phyloP scores from a whole-genome alignment of 2,888 invertebrate species.

The Hyles lineata region DNA sequence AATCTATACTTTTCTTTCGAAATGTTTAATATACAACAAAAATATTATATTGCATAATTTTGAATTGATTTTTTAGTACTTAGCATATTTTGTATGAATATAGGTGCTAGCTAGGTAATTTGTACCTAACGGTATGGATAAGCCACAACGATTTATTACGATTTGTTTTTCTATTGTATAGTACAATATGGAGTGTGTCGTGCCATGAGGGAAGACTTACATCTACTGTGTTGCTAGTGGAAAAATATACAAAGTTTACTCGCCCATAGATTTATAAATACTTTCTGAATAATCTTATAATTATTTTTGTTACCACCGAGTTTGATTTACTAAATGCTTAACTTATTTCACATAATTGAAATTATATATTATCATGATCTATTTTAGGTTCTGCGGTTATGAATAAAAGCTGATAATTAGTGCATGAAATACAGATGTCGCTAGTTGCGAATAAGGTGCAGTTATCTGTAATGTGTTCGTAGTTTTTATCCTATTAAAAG shows the following conservation, averaged over 20 bases:
- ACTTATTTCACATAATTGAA: too few species aligned
- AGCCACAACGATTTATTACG: conserved; percentile 56
- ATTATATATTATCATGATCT: too few species aligned
- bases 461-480: too few species aligned
- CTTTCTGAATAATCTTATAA: too few species aligned
- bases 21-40: conserved; percentile 16
- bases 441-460: too few species aligned
- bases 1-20: conserved; percentile 15
- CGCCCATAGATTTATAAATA: too few species aligned
- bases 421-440: too few species aligned
- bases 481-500: too few species aligned
- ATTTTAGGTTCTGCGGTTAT: too few species aligned
- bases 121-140: conserved; percentile 42
- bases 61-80: conserved; percentile 42
- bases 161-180: conserved; percentile 49
- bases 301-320: too few species aligned
- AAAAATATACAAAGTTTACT: background rate
- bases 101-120: conserved; percentile 63
- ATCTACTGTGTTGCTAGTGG: conserved; percentile 29
- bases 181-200: conserved; percentile 60
- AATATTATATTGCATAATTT: conserved; percentile 19
- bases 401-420: too few species aligned
- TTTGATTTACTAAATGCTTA: too few species aligned
- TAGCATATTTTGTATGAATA: conserved; percentile 58
- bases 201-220: conserved; percentile 53